These are phyloP conservation scores for Fopius arisanus DNA, from an alignment of 1,140 invertebrate genomes.

Conservation along the genomic window DNA sequence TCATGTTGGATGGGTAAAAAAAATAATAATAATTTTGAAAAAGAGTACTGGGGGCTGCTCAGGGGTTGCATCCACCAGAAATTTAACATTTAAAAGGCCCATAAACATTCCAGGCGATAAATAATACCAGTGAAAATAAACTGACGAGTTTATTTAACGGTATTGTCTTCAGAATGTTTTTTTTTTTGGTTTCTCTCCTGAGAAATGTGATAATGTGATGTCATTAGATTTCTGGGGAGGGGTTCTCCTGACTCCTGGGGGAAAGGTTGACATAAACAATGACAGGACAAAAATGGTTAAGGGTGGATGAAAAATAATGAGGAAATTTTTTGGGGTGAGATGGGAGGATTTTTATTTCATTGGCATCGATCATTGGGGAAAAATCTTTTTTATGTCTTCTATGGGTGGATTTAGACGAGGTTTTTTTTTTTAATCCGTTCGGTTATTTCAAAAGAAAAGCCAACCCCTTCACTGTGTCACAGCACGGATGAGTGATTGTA, in stretches of 20 bases:
- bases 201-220: background rate
- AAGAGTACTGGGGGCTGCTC: background rate
- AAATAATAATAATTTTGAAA: constrained; percentile 45
- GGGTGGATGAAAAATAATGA: background rate
- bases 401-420: constrained; percentile 33
- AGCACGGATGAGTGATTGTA: constrained; percentile 66
- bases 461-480: constrained; percentile 62
- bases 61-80: background rate
- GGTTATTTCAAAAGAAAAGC: constrained; percentile 49
- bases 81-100: background rate
- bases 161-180: background rate
- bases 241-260: background rate
- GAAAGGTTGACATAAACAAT: constrained; percentile 38
- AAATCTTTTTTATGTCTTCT: constrained; percentile 10
- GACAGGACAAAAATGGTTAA: constrained; percentile 35
- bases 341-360: background rate
- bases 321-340: background rate
- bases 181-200: background rate
- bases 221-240: background rate
- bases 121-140: background rate
- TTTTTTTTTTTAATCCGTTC: constrained; percentile 57
- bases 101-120: background rate
- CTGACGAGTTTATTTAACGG: background rate
- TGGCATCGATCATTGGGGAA: background rate
- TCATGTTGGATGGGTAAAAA: constrained; percentile 46